phyloP scores from a whole-genome alignment of 2,888 invertebrate genomes.

The Prionchulus punctatus region DNA sequence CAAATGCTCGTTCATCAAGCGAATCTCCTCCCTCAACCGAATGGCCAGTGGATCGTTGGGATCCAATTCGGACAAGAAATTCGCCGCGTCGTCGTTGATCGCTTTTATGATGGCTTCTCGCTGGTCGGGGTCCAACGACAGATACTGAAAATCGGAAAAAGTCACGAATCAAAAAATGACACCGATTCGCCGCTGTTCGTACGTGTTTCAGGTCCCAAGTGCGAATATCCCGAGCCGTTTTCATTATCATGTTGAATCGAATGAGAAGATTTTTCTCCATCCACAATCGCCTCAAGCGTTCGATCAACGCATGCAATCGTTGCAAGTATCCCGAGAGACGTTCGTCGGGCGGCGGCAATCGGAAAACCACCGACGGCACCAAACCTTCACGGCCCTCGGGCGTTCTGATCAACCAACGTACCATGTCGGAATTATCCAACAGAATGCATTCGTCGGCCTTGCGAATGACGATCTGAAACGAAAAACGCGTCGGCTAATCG shows the following conservation, averaged over 20 bases:
- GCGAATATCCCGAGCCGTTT: constrained; percentile 84
- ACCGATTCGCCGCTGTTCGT: too few relatives aligned
- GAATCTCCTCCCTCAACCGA: constrained; percentile 65
- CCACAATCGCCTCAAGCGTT: constrained; percentile 71
- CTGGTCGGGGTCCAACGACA: constrained; percentile 84
- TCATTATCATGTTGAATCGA: constrained; percentile 89
- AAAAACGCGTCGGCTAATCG: neutral
- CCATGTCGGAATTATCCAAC: constrained; percentile 72
- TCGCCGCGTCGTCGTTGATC: constrained; percentile 85
- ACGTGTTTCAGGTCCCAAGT: constrained; percentile 51
- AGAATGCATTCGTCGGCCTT: constrained; percentile 74
- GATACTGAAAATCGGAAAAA: constrained; percentile 58
- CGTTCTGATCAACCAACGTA: constrained; percentile 54
- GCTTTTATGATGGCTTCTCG: constrained; percentile 79
- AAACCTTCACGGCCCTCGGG: constrained; percentile 64
- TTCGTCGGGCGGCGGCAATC: constrained; percentile 78
- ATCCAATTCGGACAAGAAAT: constrained; percentile 78
- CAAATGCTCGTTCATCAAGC: constrained; percentile 9
- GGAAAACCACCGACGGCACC: constrained; percentile 61
- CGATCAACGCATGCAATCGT: constrained; percentile 48
- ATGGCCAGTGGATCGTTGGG: constrained; percentile 76
- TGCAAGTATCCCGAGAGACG: constrained; percentile 51
- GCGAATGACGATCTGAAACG: constrained; percentile 58
- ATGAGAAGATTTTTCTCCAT: constrained; percentile 79
- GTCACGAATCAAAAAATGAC: too few relatives aligned